Evolutionary conservation across 2,797 vertebrate species (phyloP), one percentile per base, ranked within the genome.

Genomic region (Lithobates pipiens): DNA sequence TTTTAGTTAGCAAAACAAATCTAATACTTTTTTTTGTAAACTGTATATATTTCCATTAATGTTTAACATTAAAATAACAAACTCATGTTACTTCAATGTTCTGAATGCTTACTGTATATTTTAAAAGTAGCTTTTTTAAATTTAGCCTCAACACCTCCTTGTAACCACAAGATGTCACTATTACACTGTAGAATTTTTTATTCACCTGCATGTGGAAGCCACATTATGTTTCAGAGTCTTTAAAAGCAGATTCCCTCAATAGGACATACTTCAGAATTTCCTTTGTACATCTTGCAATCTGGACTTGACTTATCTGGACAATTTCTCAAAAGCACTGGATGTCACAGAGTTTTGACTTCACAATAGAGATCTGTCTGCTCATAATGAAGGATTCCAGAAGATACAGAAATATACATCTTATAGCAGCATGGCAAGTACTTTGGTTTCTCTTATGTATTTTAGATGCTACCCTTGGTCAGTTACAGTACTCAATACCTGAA

Each of bases 361-460:
- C 16, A 18, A 18, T 46, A 46, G 13, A 46, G 44, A 13, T 54
- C 16, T 54, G 3, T 13, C 27, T 46, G 16, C 36, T 78, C 10
- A 68, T n/a, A 68, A 78, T 78, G 77, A 78, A 3, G 1, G 7
- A 18, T 29, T 36, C 2, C 23, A 34, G 36, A 11, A 34, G 82
- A 54, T 50, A 21, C 39, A 46, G 25, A 27, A 10, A 57, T 11
- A 27, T 11, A 32, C 92, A 92, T 13, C 91, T n/a, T 57, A 76
- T 61, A 76, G 10, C n/a, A 29, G 46, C 32, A 23, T 77, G 76
- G 68, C 75, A 84, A 76, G 82, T 84, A 84, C 8, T 77, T 21
- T 61, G 18, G 18, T 72, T 82, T 23, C 21, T 63, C 44, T 11
- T 61, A 11, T 44, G 29, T 27, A 32, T 76, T 57, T 6, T 65